Percentiles rank a stretch among this genome's conserved stretches.
These are phyloP conservation scores for Prolemur simus DNA, from an alignment of 2,113 vertebrate genomes.

Conservation along the genomic window DNA sequence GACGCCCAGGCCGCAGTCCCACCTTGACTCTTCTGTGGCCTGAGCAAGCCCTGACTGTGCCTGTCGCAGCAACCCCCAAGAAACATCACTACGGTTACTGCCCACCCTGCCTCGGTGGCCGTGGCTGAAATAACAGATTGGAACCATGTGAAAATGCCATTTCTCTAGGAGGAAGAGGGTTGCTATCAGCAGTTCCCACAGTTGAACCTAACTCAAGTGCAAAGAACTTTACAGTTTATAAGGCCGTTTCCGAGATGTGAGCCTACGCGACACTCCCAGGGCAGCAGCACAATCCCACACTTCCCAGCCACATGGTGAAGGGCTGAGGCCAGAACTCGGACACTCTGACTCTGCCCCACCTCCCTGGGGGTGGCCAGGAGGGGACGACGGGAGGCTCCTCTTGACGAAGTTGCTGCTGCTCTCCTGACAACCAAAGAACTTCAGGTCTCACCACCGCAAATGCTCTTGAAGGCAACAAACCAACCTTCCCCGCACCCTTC, in stretches of 20 bases:
- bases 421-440: neutral
- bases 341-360: rapidly evolving
- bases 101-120: rapidly evolving
- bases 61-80: neutral
- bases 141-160: neutral
- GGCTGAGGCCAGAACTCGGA: neutral
- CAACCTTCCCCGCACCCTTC: rapidly evolving
- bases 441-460: neutral
- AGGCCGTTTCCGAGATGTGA: neutral
- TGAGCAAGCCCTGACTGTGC: neutral
- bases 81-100: too few species aligned
- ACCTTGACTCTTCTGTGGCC: neutral
- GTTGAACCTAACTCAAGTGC: neutral
- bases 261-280: neutral
- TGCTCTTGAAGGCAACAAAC: rapidly evolving
- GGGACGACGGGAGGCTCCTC: neutral
- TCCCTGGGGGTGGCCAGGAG: neutral
- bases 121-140: rapidly evolving
- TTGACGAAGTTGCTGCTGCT: rapidly evolving
- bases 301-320: neutral
- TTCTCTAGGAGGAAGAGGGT: too few species aligned
- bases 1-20: rapidly evolving
- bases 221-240: neutral
- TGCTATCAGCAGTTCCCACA: rapidly evolving
- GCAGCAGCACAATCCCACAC: neutral